Percentiles rank a stretch among this genome's conserved stretches.
phyloP scores from a whole-genome alignment of 2,888 invertebrate species.

The Rutpela maculata region DNA sequence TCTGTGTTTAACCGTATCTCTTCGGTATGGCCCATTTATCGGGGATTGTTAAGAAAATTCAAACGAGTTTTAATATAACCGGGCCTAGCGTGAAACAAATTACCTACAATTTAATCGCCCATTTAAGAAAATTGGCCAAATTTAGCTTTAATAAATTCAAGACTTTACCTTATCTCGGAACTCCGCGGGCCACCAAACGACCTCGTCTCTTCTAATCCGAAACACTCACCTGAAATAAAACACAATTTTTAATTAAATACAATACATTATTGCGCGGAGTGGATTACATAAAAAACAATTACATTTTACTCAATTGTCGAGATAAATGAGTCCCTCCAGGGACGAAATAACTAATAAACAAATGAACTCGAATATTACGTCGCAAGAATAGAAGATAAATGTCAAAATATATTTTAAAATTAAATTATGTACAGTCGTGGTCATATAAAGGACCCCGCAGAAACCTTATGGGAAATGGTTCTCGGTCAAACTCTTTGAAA shows the following conservation, averaged over 20 bases:
- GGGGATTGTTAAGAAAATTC: conserved; percentile 66
- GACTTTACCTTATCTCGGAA: conserved; percentile 73
- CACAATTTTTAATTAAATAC: conserved; percentile 62
- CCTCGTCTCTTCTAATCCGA: conserved; percentile 55
- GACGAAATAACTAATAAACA: background rate
- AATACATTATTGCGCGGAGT: conserved; percentile 50
- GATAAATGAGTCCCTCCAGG: background rate
- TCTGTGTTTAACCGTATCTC: conserved; percentile 52
- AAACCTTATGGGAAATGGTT: too few species aligned
- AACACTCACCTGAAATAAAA: conserved; percentile 69
- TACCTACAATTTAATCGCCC: conserved; percentile 73
- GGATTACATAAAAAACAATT: conserved; percentile 39
- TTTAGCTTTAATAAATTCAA: conserved; percentile 73
- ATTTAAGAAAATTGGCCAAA: conserved; percentile 74
- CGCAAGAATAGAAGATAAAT: background rate
- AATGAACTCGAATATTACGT: background rate
- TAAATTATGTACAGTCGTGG: too few species aligned
- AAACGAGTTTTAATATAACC: conserved; percentile 71
- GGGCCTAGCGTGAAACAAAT: conserved; percentile 71
- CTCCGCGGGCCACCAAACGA: conserved; percentile 62
- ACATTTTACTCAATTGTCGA: conserved; percentile 1
- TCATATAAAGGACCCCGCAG: too few species aligned
- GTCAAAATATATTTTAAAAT: background rate
- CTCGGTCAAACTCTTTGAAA: too few species aligned
- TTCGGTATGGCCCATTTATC: conserved; percentile 55